Base-by-base conservation (phyloP, 2,888 invertebrate species). In the Hylaea fasciaria region DNA sequence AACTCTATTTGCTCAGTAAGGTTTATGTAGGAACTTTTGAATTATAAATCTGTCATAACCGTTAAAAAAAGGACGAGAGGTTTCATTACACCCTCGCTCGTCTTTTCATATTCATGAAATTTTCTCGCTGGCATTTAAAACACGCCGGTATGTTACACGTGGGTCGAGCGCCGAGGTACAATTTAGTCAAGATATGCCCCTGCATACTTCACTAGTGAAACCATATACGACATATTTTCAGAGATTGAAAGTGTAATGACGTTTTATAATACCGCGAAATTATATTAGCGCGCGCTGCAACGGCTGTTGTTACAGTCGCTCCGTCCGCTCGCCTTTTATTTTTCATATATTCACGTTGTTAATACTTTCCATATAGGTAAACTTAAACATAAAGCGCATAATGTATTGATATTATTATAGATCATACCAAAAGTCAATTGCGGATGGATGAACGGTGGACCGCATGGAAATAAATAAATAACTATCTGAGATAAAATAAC, bases 41-140 rank as follows among this genome's bases (percentile, higher is more conserved):
- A 65, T 65, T 65, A 62, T 68, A 68, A 65, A 68, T 64, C 58
- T 65, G 53, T 43, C 50, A 64, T 58, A 52, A 62, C 54, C 60
- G 58, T 64, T 65, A 56, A 53, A 57, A 53, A 57, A 60, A 59
- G 57, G 57, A 62, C 50, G 59, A 51, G 59, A 64, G 62, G 57
- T 65, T 66, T 56, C 57, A 64, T 65, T 62, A 64, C 48, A 50
- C 54, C 48, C 58, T 52, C 44, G 45, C 55, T 46, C 45, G 57
- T 49, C 58, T 62, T 68, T 66, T 66, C 65, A 62, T 64, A 65
- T 62, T 66, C 62, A 66, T 66, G 62, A 50, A 65, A 62, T 54
- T 65, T 51, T 64, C 57, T 61, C 58, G 49, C 57, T 52, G 54
- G 51, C 52, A 59, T 63, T 65, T 66, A 54, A 58, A 57, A 52